These are phyloP conservation scores for Cygnus olor DNA, from an alignment of 2,797 vertebrate genomes.

Conservation along the genomic window DNA sequence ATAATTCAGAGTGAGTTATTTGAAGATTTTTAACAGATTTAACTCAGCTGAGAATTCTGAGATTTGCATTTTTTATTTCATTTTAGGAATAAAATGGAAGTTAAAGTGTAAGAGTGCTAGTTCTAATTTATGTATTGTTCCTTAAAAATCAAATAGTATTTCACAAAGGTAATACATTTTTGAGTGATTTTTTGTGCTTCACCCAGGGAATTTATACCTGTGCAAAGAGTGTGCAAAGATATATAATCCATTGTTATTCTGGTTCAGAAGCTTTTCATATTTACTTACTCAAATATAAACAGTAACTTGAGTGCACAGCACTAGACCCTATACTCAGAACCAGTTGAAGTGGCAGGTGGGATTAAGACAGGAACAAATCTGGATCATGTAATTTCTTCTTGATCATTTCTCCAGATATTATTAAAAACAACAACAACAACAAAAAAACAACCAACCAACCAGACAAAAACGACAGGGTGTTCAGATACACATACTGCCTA, in stretches of 20 bases:
- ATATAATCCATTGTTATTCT: background rate
- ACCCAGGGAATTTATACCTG: background rate
- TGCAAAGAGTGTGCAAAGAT: conserved; percentile 8
- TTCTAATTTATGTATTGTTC: background rate
- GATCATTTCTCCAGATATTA: background rate
- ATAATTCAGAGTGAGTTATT: background rate
- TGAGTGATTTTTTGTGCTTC: background rate
- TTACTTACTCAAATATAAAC: conserved; percentile 54
- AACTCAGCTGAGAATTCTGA: background rate
- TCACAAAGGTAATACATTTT: background rate
- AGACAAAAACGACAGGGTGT: background rate
- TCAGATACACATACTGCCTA: background rate
- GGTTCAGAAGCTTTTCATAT: conserved; percentile 37
- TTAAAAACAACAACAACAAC: no score
- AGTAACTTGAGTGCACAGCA: conserved; percentile 1
- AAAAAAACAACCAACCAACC: no score
- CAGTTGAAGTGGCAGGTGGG: conserved; percentile 7
- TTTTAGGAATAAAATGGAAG: background rate
- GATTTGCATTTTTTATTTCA: background rate
- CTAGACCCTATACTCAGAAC: conserved; percentile 2
- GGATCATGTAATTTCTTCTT: conserved; percentile 18
- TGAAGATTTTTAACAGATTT: background rate
- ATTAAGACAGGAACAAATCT: conserved; percentile 51
- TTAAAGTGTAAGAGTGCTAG: background rate
- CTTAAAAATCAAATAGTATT: background rate